Evolutionary conservation across 2,113 vertebrate genomes (phyloP), one percentile per base, ranked within the genome.

Genomic region (Crotophaga sulcirostris): DNA sequence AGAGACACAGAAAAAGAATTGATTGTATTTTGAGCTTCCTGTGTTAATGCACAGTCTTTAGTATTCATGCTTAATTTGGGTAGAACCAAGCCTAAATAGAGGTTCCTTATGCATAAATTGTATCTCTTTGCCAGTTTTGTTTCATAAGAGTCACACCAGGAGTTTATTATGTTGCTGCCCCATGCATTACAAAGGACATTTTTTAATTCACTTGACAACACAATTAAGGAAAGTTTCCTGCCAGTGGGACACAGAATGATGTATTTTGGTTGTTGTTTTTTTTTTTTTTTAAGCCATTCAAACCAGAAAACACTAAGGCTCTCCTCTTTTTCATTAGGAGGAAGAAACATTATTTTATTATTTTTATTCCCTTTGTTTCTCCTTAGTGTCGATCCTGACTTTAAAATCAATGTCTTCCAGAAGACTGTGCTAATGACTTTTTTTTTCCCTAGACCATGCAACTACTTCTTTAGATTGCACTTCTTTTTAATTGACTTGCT

Each of bases 401-500:
- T 88, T 93, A 85, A 93, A 84, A 55, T 64, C 42, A n/a, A 21
- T 73, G 70, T 58, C 26, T 88, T 94, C 70, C 16, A 9, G 80
- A 79, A 89, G 58, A 69, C 59, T 91, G 36, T 54, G 67, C 28
- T 87, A 82, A 73, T 64, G 63, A 66, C 40, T 42, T 42, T 54
- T 91, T 93, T 85, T 75, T 87, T 64, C 45, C 36, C 33, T 49
- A 90, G 45, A 69, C 49, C 58, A 79, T 49, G 31, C 12, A 87
- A 82, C 16, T 2, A 7, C 38, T 76, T 84, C 31, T 95, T 95
- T 87, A 91, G 45, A 55, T 33, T 24, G 12, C 62, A 77, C 20
- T 76, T 88, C 29, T 84, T 94, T 94, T 73, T 78, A 87, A 89
- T 66, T 82, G 63, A 91, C 78, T 87, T 82, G 34, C 45, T 82